Conservation (phyloP, 2,113 vertebrate genomes). For the Seriola quinqueradiata region DNA sequence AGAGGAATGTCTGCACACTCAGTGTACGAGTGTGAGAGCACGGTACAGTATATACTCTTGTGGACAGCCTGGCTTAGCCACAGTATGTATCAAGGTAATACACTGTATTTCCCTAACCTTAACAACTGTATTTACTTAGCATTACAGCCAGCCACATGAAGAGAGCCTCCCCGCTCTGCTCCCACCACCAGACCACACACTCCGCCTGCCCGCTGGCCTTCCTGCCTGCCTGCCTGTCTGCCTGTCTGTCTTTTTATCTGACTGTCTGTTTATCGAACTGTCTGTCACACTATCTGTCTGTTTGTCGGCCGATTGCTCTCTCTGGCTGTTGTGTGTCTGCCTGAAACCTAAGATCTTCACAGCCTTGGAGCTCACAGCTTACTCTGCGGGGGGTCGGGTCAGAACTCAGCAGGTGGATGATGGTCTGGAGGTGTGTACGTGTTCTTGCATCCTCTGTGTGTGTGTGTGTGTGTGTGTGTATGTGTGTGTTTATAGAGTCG, state of each 20-base stretch:
- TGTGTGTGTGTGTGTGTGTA: constrained; percentile 14
- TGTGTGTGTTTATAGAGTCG: constrained; percentile 1
- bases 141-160: constrained; percentile 63
- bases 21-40: constrained; percentile 17
- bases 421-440: constrained; percentile 29
- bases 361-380: constrained; percentile 39
- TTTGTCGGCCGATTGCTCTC: constrained; percentile 29
- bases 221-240: constrained; percentile 8
- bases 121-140: constrained; percentile 68
- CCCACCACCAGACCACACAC: constrained; percentile 64
- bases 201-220: constrained; percentile 22
- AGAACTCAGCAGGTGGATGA: constrained; percentile 74
- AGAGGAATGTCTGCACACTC: constrained; percentile 41
- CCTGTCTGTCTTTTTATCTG: constrained; percentile 30
- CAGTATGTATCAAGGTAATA: constrained; percentile 71
- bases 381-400: constrained; percentile 63
- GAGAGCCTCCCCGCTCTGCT: constrained; percentile 35
- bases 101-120: constrained; percentile 61
- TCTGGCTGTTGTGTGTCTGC: constrained; percentile 37
- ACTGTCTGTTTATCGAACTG: constrained; percentile 55
- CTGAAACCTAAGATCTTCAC: constrained; percentile 57
- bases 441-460: background rate
- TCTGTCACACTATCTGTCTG: constrained; percentile 37
- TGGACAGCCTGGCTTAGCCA: constrained; percentile 56
- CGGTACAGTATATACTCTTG: constrained; percentile 41